Evolutionary conservation across 2,888 invertebrate genomes (phyloP).

Genomic region (Amphipoea lucens): DNA sequence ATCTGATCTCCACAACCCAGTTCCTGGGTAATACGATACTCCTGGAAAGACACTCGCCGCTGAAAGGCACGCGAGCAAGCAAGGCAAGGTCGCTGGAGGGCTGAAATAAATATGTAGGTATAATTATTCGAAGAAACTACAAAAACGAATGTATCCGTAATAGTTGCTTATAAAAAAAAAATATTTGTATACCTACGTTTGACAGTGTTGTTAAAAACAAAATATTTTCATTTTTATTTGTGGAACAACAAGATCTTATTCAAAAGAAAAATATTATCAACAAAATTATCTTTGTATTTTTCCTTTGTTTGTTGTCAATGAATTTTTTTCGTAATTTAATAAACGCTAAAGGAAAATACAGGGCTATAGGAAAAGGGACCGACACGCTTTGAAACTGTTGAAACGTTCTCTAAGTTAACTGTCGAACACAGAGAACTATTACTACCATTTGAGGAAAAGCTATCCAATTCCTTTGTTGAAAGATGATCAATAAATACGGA

Average conservation of each 20-base stretch:
- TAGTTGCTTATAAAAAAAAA: background rate
- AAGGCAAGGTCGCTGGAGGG: too few species aligned
- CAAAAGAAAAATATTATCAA: constrained; percentile 22
- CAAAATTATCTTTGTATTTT: constrained; percentile 20
- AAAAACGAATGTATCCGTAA: background rate
- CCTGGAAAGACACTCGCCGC: too few species aligned
- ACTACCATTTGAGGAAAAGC: constrained; percentile 27
- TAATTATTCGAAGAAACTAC: background rate
- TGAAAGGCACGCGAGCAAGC: too few species aligned
- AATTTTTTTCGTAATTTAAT: constrained; percentile 40
- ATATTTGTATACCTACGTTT: too few species aligned
- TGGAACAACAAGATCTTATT: background rate
- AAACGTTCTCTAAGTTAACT: constrained; percentile 41
- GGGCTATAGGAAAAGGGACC: constrained; percentile 32
- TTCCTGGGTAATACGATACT: too few species aligned
- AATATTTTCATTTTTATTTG: background rate
- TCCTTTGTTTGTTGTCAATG: constrained; percentile 10
- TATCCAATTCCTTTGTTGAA: constrained; percentile 42
- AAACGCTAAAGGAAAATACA: constrained; percentile 39
- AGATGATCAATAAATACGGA: constrained; percentile 30
- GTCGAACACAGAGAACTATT: constrained; percentile 51
- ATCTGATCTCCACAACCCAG: too few species aligned
- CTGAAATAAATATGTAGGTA: background rate
- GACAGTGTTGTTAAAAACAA: background rate
- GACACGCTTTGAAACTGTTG: constrained; percentile 44